phyloP scores from a whole-genome alignment of 1,140 invertebrate genomes.

The Pentalonia nigronervosa region DNA sequence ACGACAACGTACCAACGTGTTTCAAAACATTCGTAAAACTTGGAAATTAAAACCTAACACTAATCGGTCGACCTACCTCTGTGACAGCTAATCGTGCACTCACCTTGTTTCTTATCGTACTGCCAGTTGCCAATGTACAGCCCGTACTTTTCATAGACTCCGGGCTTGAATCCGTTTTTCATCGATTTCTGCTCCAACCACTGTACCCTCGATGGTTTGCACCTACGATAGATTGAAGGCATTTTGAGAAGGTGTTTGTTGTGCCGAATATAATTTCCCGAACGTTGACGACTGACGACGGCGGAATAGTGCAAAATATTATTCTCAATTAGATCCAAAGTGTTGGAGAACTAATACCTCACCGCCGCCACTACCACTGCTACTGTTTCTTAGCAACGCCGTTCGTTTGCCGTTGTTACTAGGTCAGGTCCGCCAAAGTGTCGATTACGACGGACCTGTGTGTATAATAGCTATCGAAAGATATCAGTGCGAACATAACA shows the following conservation, averaged over 20 bases:
- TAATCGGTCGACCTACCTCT: neutral
- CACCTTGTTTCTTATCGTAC: constrained; percentile 8
- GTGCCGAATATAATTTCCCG: neutral
- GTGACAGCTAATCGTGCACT: neutral
- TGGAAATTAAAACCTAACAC: neutral
- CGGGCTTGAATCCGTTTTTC: constrained; percentile 33
- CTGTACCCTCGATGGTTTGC: neutral
- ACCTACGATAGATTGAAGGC: too few relatives aligned
- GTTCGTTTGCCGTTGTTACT: neutral
- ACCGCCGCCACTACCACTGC: neutral
- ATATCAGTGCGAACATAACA: neutral
- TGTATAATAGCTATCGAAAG: neutral
- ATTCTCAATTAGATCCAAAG: constrained; percentile 24
- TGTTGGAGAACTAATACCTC: neutral
- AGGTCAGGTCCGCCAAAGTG: constrained; percentile 1
- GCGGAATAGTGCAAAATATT: neutral
- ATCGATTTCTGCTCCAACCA: neutral
- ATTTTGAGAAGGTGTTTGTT: neutral
- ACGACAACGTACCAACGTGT: too few relatives aligned
- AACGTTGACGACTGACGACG: neutral
- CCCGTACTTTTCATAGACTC: neutral
- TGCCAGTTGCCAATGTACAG: constrained; percentile 3
- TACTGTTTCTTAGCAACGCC: constrained; percentile 27
- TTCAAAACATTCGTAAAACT: neutral
- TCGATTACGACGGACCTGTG: neutral